These are phyloP conservation scores for Muscidifurax raptorellus DNA, from an alignment of 1,140 invertebrate genomes.

Conservation along the genomic window DNA sequence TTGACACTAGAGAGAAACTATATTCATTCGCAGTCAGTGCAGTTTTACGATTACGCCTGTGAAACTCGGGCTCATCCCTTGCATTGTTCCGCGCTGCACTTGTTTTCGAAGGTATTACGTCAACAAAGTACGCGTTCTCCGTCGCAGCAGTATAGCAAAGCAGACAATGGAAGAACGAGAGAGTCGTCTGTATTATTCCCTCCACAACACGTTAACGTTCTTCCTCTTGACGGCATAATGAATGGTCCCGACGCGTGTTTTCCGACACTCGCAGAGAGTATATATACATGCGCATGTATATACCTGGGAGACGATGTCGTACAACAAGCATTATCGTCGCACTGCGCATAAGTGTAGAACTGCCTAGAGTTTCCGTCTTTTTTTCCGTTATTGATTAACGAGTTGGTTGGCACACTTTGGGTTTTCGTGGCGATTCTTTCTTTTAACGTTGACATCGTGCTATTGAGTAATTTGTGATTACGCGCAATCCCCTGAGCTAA, in stretches of 20 bases:
- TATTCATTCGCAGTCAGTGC: neutral
- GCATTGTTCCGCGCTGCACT: neutral
- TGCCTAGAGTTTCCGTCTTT: neutral
- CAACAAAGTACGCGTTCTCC: neutral
- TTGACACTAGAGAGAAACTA: neutral
- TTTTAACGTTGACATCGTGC: too few relatives aligned
- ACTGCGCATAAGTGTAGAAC: neutral
- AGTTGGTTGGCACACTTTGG: neutral
- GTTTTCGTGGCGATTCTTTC: too few relatives aligned
- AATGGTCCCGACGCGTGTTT: constrained; percentile 1
- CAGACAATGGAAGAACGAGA: neutral
- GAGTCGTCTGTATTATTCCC: neutral
- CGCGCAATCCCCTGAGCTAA: too few relatives aligned
- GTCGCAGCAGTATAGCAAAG: too few relatives aligned
- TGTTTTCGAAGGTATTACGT: neutral
- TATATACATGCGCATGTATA: too few relatives aligned
- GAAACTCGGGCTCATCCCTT: neutral
- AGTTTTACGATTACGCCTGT: neutral
- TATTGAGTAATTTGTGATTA: too few relatives aligned
- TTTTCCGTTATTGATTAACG: neutral
- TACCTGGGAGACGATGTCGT: neutral
- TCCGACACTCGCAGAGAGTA: neutral
- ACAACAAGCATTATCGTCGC: neutral
- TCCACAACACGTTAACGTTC: neutral
- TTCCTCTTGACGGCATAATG: neutral